Base-by-base conservation (phyloP, 2,113 vertebrate genomes). In the Protomyctophum bolini region DNA sequence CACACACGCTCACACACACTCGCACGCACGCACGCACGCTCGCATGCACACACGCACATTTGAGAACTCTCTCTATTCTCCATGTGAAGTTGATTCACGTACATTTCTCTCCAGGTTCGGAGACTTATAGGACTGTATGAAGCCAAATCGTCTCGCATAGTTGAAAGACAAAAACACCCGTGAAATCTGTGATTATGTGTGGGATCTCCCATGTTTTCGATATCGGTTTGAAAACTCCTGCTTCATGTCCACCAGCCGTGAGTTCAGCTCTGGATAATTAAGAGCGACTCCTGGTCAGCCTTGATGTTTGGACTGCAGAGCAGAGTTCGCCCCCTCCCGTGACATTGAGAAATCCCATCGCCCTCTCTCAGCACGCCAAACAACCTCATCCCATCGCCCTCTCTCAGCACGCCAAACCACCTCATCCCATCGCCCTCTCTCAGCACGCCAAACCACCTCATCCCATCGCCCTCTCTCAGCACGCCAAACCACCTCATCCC, bases 1-100 rank as follows among this genome's bases (percentile, higher is more conserved):
- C 57, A 61, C 58, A 62, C 59, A 63, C 48, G 63, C 50, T 46
- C 48, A 71, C 58, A 57, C 45, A 63, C 51, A 63, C 60, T 56
- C n/a, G 21, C 49, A 63, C 59, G 21, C 60, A 63, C 50, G 55
- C 51, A 68, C 66, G 11, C 70, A n/a, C 45, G 45, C 54, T 5
- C 12, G 7, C 50, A 51, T 6, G 2, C 12, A 6, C 54, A 1
- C 54, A 56, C 12, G 2, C 12, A n/a, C 54, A 1, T 55, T 9
- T 21, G 21, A 21, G 21, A 21, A 21, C 21, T 21, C 21, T 21
- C 21, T 1, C 21, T 21, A 21, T 41, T 3, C 33, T 41, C 33
- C 33, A 41, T 41, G 3, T 41, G 33, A 41, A 41, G 33, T 41
- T 41, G 33, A 6, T 2, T 41, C 33, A 41, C 33, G 5, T 41